Percentiles rank a stretch among this genome's conserved stretches.
These are phyloP conservation scores for Argentina silus DNA, from an alignment of 2,797 vertebrate species.

Conservation along the genomic window DNA sequence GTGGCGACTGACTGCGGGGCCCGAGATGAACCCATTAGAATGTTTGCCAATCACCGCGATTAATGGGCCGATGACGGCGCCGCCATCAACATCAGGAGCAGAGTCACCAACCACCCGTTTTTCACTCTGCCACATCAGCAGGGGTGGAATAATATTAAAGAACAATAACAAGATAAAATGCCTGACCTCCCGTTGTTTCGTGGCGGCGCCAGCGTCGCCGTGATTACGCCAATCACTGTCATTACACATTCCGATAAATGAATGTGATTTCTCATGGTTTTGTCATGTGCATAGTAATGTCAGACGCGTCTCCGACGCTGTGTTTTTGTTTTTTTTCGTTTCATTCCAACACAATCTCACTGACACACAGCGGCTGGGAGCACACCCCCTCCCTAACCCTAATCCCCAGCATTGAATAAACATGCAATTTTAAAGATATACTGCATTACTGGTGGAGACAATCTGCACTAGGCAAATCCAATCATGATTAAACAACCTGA, in stretches of 20 bases:
- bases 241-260: conserved; percentile 68
- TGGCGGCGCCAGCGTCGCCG: conserved; percentile 57
- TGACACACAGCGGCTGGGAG: neutral
- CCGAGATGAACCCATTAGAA: conserved; percentile 25
- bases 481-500: conserved; percentile 66
- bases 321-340: too few species aligned
- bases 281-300: conserved; percentile 69
- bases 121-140: conserved; percentile 41
- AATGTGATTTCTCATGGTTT: conserved; percentile 70
- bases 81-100: conserved; percentile 28
- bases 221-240: conserved; percentile 76
- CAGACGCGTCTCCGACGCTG: neutral
- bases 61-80: conserved; percentile 33
- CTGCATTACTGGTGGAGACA: conserved; percentile 53
- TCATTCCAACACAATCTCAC: neutral
- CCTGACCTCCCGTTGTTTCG: conserved; percentile 66
- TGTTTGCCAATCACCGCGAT: conserved; percentile 47
- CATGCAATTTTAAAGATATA: conserved; percentile 49
- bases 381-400: too few species aligned
- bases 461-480: conserved; percentile 52
- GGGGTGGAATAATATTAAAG: conserved; percentile 47
- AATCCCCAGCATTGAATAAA: too few species aligned
- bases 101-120: conserved; percentile 41
- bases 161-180: conserved; percentile 56
- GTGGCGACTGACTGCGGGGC: conserved; percentile 20